A percentile compares a stretch with the other conserved stretches of the same genome.
phyloP scores from a whole-genome alignment of 2,888 invertebrate genomes.

The Papilio protenor region DNA sequence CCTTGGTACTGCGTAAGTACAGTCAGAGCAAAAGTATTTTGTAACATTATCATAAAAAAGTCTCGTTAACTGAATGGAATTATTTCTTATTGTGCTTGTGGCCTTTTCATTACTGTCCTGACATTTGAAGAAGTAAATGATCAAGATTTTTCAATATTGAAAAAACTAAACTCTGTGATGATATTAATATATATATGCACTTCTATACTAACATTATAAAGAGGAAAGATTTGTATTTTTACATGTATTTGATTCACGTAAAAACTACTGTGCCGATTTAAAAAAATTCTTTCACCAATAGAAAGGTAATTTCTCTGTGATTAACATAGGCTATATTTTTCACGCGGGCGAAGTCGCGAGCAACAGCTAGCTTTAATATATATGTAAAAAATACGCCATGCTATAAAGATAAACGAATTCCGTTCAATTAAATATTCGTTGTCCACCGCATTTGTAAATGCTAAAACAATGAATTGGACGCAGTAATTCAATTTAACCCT shows the following conservation, averaged over 20 bases:
- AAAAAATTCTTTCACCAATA: no score
- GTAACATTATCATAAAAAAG: background rate
- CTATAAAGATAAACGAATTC: background rate
- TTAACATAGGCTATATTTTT: no score
- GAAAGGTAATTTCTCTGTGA: no score
- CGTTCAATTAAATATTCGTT: background rate
- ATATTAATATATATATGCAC: no score
- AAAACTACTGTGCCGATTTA: no score
- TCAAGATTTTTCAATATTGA: background rate
- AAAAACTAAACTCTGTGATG: no score
- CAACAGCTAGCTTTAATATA: no score
- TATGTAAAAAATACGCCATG: background rate
- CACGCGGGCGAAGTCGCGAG: no score
- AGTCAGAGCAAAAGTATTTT: constrained; percentile 57
- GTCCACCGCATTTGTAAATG: constrained; percentile 13
- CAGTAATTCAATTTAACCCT: constrained; percentile 23
- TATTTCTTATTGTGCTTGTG: background rate
- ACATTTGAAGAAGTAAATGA: background rate
- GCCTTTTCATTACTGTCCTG: background rate
- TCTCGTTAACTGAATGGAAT: background rate
- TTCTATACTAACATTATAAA: no score
- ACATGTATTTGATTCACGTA: no score
- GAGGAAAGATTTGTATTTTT: no score
- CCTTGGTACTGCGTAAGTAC: constrained; percentile 63
- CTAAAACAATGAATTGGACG: constrained; percentile 12